A percentile compares a stretch with the other conserved stretches of the same genome.
Conservation (phyloP, 2,888 invertebrate genomes). For the Spicauda simplicius region DNA sequence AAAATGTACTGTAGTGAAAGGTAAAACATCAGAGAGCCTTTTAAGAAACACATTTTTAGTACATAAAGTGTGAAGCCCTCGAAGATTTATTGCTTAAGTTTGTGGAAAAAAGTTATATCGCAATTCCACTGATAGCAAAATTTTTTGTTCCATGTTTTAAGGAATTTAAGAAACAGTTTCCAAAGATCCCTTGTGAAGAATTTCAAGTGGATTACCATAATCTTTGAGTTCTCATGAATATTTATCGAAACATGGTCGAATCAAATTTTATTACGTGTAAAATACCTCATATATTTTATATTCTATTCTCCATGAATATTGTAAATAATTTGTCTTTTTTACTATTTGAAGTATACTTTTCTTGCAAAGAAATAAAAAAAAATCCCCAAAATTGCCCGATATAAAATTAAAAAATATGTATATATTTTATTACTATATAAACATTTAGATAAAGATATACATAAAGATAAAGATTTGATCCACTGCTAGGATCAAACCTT, state of each 20-base stretch:
- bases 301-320: too few species aligned
- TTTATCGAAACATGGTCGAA: background rate
- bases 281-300: background rate
- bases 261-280: background rate
- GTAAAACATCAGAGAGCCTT: background rate
- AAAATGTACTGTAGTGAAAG: background rate
- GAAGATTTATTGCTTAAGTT: constrained; percentile 10
- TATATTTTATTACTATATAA: too few species aligned
- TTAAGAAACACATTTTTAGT: background rate
- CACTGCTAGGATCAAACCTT: too few species aligned
- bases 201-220: constrained; percentile 1
- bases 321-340: too few species aligned
- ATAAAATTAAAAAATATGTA: too few species aligned
- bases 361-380: too few species aligned
- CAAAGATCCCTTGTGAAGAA: background rate
- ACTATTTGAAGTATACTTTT: too few species aligned
- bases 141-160: background rate
- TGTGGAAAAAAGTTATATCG: constrained; percentile 6
- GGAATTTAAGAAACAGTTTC: background rate
- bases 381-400: too few species aligned
- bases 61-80: background rate
- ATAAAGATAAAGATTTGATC: too few species aligned
- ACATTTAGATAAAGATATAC: too few species aligned
- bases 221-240: background rate
- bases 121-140: background rate